These are phyloP conservation scores for Endotricha flammealis DNA, from an alignment of 2,888 invertebrate species.

Conservation along the genomic window DNA sequence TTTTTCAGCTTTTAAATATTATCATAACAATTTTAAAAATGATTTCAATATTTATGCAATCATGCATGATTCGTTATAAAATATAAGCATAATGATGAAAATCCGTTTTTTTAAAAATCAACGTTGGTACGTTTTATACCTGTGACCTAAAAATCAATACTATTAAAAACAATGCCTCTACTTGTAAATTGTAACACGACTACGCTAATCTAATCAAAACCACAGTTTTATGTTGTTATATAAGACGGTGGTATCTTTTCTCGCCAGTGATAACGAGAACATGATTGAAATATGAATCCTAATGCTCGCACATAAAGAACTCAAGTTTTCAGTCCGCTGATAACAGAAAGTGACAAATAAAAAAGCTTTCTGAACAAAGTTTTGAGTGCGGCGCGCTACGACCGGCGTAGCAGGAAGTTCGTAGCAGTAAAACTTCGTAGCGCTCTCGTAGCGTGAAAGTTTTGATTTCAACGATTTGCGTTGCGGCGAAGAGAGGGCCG, in stretches of 20 bases:
- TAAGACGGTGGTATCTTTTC: slow-evolving; percentile 23
- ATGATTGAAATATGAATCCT: slow-evolving; percentile 35
- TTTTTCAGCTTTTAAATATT: slow-evolving; percentile 5
- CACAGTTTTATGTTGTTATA: slow-evolving; percentile 12
- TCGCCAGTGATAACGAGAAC: slow-evolving; percentile 28
- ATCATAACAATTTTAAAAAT: too few species aligned
- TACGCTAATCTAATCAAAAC: slow-evolving; percentile 16
- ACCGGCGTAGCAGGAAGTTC: slow-evolving; percentile 75
- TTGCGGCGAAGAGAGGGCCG: slow-evolving; percentile 71
- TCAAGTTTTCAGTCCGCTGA: slow-evolving; percentile 58
- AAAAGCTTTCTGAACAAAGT: slow-evolving; percentile 75
- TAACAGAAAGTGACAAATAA: slow-evolving; percentile 75
- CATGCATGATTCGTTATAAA: too few species aligned
- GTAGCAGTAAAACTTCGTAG: slow-evolving; percentile 78
- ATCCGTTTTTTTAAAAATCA: too few species aligned
- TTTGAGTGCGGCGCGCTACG: slow-evolving; percentile 73
- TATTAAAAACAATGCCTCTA: too few species aligned
- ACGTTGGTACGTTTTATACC: too few species aligned
- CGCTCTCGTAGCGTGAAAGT: slow-evolving; percentile 78
- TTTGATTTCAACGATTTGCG: slow-evolving; percentile 79
- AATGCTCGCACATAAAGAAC: slow-evolving; percentile 39
- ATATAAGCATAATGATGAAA: too few species aligned
- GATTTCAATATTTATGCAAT: too few species aligned
- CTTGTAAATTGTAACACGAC: slow-evolving; percentile 2
- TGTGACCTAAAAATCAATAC: too few species aligned